A percentile compares a stretch with the other conserved stretches of the same genome.
Conservation (phyloP, 2,888 invertebrate genomes). For the Serrognathus titanus region DNA sequence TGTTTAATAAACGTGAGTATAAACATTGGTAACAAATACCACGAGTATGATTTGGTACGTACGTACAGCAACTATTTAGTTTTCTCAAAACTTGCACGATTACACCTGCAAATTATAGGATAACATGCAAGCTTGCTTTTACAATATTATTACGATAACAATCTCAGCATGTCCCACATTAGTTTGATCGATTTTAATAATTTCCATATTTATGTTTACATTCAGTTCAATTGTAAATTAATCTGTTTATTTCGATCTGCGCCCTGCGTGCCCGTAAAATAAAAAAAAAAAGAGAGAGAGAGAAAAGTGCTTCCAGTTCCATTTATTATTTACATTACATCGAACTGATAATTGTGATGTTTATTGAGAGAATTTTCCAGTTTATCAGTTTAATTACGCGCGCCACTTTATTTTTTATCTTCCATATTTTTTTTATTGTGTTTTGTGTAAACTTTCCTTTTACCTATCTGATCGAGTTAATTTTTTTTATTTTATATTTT, state of each 20-base stretch:
- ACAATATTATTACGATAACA: constrained; percentile 28
- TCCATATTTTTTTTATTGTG: neutral
- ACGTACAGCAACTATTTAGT: neutral
- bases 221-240: neutral
- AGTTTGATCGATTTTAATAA: constrained; percentile 31
- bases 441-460: neutral
- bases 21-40: too few relatives aligned
- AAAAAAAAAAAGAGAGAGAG: too few relatives aligned
- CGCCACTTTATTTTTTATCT: neutral
- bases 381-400: too few relatives aligned
- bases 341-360: too few relatives aligned
- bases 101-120: constrained; percentile 26
- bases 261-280: too few relatives aligned
- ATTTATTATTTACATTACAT: too few relatives aligned
- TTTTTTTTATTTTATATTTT: neutral
- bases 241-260: neutral
- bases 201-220: constrained; percentile 15
- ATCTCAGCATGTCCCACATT: constrained; percentile 27
- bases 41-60: neutral
- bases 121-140: constrained; percentile 27
- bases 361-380: too few relatives aligned
- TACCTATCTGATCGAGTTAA: neutral
- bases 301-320: too few relatives aligned
- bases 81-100: constrained; percentile 5
- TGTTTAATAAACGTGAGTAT: too few relatives aligned